Evolutionary conservation across 2,888 invertebrate genomes (phyloP).

Genomic region (Euzetes globulus): DNA sequence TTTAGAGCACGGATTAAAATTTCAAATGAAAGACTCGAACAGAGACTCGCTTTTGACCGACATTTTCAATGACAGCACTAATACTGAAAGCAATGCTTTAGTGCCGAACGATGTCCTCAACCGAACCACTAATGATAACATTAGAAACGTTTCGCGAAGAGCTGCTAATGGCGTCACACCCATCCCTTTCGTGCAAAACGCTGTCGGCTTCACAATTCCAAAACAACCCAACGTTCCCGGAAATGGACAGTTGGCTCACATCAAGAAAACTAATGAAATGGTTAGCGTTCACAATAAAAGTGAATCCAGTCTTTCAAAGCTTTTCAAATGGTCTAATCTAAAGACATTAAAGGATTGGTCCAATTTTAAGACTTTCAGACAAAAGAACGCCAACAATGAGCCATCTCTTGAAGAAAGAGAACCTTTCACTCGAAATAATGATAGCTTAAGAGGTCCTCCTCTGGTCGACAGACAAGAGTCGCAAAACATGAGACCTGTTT

Average conservation of each 20-base stretch:
- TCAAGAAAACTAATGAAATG: background rate
- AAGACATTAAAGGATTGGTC: background rate
- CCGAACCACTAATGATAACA: slow-evolving; percentile 2
- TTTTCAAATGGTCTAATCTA: background rate
- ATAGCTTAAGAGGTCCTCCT: background rate
- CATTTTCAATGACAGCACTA: background rate
- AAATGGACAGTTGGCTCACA: slow-evolving; percentile 42
- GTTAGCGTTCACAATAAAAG: background rate
- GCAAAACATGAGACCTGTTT: slow-evolving; percentile 10
- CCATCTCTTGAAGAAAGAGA: background rate
- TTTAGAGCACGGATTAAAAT: slow-evolving; percentile 44
- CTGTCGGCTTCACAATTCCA: slow-evolving; percentile 52
- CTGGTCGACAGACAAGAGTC: background rate
- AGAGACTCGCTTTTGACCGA: background rate
- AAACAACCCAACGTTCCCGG: slow-evolving; percentile 48
- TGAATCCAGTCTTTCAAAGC: slow-evolving; percentile 17
- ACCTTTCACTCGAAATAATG: background rate
- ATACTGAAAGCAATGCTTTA: slow-evolving; percentile 15
- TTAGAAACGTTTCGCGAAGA: background rate
- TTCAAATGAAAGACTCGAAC: slow-evolving; percentile 19
- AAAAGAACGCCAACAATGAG: background rate
- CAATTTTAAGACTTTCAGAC: background rate
- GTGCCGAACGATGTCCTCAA: slow-evolving; percentile 8
- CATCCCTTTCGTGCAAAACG: slow-evolving; percentile 66
- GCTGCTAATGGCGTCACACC: slow-evolving; percentile 46